Evolutionary conservation across 2,888 invertebrate genomes (phyloP), one percentile per base, ranked within the genome.

Genomic region (Linyphia triangularis): DNA sequence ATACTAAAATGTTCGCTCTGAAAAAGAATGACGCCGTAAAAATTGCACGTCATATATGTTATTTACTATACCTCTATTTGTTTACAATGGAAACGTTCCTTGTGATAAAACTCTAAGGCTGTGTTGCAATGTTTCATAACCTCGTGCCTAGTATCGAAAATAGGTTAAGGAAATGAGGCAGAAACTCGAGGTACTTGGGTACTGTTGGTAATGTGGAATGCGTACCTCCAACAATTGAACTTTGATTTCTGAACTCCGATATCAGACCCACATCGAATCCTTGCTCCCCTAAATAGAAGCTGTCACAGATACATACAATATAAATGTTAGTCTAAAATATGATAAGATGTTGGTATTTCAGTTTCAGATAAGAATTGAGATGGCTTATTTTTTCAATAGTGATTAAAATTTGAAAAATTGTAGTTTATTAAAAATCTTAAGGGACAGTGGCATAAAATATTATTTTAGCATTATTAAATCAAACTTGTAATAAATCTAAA

Each of bases 11-110:
- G n/a, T n/a, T n/a, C n/a, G n/a, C n/a, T n/a, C n/a, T n/a, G n/a
- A n/a, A n/a, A n/a, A n/a, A n/a, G n/a, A n/a, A 69, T 70, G 78
- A 70, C 85, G 85, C 61, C 78, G 51, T n/a, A 51, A n/a, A 16
- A 16, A n/a, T 51, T 0, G 51, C 16, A 51, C 51, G 51, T 51
- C 3, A 51, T 51, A 78, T 51, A 70, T 78, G 77, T 43, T 78
- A 85, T 85, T 85, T 85, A 78, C 70, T 51, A 63, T n/a, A 69
- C 37, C 59, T n/a, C 16, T 22, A 69, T 51, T 51, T 83, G 73
- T 73, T 83, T 73, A 57, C 63, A 10, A 28, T 22, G 19, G 69
- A 78, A 85, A 57, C 22, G 78, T 78, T 57, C 61, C 28, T 16
- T 10, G 7, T n/a, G 85, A 85, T 85, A 85, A 85, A 51, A 70